A percentile compares a stretch with the other conserved stretches of the same genome.
Conservation (phyloP, 2,888 invertebrate species). For the Clivina fossor region DNA sequence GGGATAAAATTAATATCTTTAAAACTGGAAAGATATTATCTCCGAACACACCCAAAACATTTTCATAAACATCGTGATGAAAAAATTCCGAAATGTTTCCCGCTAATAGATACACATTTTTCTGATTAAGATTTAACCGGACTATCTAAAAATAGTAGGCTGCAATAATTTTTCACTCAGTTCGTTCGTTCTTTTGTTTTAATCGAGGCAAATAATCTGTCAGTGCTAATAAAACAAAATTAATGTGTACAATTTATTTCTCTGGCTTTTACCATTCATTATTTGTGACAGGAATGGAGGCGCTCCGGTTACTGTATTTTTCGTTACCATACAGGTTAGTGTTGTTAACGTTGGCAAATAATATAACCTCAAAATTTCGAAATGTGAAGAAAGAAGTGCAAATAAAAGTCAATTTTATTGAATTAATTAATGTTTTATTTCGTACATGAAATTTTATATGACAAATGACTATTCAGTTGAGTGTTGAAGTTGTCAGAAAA, state of each 20-base stretch:
- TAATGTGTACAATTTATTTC: slow-evolving; percentile 29
- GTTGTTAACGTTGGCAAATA: slow-evolving; percentile 13
- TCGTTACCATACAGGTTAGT: slow-evolving; percentile 15
- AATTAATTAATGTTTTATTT: slow-evolving; percentile 1
- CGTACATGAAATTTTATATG: not conserved
- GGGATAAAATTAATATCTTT: not conserved
- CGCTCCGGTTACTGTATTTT: slow-evolving; percentile 13
- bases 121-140: slow-evolving; percentile 19
- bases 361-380: too few species aligned
- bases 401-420: too few species aligned
- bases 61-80: slow-evolving; percentile 10
- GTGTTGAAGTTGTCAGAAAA: too few species aligned
- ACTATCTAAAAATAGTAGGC: slow-evolving; percentile 25
- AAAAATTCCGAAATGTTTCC: slow-evolving; percentile 11
- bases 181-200: slow-evolving; percentile 31
- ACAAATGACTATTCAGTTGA: not conserved
- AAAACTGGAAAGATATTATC: slow-evolving; percentile 11
- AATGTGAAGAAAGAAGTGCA: slow-evolving; percentile 16
- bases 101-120: slow-evolving; percentile 17
- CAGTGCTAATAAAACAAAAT: slow-evolving; percentile 29
- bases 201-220: slow-evolving; percentile 29
- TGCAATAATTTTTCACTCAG: slow-evolving; percentile 28
- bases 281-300: slow-evolving; percentile 21
- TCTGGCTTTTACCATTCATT: slow-evolving; percentile 21
- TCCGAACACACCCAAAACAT: slow-evolving; percentile 15